Percentiles rank a stretch among this genome's conserved stretches.
These are phyloP conservation scores for Istiophorus platypterus DNA, from an alignment of 2,113 vertebrate species.

Conservation along the genomic window DNA sequence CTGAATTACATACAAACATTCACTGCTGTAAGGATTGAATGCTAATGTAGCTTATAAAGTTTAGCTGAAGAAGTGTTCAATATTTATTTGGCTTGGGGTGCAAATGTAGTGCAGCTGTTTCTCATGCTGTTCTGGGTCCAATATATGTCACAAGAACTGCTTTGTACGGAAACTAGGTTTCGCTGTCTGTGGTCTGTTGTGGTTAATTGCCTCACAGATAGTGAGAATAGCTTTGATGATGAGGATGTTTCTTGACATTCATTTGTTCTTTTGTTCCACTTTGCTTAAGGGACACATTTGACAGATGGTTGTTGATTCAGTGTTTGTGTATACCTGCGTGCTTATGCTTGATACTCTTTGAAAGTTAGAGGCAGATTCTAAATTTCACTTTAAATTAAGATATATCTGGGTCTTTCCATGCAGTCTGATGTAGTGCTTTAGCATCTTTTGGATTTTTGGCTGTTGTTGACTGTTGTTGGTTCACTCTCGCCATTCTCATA, in stretches of 20 bases:
- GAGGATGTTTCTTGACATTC: constrained; percentile 9
- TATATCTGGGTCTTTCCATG: background rate
- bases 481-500: background rate
- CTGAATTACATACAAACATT: constrained; percentile 55
- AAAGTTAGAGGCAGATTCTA: background rate
- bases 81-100: constrained; percentile 67
- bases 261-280: constrained; percentile 17
- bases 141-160: constrained; percentile 44
- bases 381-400: background rate
- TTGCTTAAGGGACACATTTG: constrained; percentile 31
- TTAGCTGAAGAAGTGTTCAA: constrained; percentile 44
- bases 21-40: constrained; percentile 11
- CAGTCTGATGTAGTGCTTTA: background rate
- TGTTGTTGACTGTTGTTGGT: too few relatives aligned
- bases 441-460: background rate
- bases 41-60: constrained; percentile 44
- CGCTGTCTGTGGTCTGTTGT: constrained; percentile 18
- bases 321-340: background rate
- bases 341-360: background rate
- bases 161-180: background rate
- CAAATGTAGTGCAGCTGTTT: constrained; percentile 77
- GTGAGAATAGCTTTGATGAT: constrained; percentile 33
- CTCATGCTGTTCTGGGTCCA: constrained; percentile 52
- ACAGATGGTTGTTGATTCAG: background rate
- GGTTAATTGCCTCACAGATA: constrained; percentile 27